Base-by-base conservation (phyloP, 2,797 vertebrate species). In the Nyctibius grandis region DNA sequence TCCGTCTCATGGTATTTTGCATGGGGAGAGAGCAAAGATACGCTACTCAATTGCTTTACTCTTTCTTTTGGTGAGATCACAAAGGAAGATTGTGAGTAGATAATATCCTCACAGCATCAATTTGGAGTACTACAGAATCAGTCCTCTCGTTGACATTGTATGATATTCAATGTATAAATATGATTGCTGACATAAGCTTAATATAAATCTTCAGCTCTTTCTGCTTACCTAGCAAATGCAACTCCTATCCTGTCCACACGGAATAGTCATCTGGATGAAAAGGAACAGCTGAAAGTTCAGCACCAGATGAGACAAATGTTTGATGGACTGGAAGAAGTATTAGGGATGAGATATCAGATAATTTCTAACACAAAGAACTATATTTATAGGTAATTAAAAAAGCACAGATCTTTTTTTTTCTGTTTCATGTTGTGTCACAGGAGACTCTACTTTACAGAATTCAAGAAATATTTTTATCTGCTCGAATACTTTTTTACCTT, bases 331-430 rank as follows among this genome's bases (percentile, higher is more conserved):
- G 19, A 42, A 56, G 18, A 84, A 91, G 6, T 4, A 78, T 21
- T 34, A 40, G 1, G 9, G 29, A 57, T 73, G 20, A 64, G 34
- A 25, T 38, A 50, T 26, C 5, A 17, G 6, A 29, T 15, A 6
- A 68, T 40, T 84, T 60, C 4, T 50, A 70, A 38, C 1, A 64
- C 59, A 76, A 59, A 36, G 0, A 50, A 18, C 1, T 15, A 11
- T 33, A 45, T 60, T 77, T 73, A 26, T 8, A 68, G 4, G 5
- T 19, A 75, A 85, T 15, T 50, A 4, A 44, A 76, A 85, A 78
- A 42, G 1, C 1, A 16, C 7, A 4, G 8, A 8, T 29, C 0
- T 38, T 29, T 63, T 73, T 51, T 82, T 15, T 47, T 18, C 6
- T 82, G 6, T 57, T 88, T 83, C 18, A 29, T 77, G 5, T 60